These are phyloP conservation scores for Actinernus sp. DNA, from an alignment of 92 coral and sea anemone species.

Conservation along the genomic window DNA sequence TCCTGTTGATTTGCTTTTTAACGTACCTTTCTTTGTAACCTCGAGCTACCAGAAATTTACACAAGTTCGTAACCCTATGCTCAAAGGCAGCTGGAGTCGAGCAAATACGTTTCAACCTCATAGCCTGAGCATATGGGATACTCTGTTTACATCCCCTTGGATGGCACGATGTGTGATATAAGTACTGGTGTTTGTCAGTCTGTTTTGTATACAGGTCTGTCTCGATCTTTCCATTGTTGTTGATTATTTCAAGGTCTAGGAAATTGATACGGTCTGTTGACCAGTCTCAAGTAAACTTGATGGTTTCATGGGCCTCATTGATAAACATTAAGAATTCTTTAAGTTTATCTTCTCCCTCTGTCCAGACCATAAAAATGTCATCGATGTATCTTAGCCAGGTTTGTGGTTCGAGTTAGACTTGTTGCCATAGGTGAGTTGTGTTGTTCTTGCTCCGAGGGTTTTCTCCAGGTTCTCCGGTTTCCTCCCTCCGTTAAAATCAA, in stretches of 20 bases:
- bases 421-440: too few species aligned
- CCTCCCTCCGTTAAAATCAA: too few species aligned
- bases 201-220: conserved; percentile 29
- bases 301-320: conserved; percentile 16
- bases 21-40: conserved; percentile 15
- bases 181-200: conserved; percentile 40
- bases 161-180: conserved; percentile 22
- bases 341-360: conserved; percentile 28
- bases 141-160: conserved; percentile 18
- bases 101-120: conserved; percentile 24
- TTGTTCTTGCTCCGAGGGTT: too few species aligned
- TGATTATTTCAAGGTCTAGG: conserved; percentile 19
- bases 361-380: conserved; percentile 35
- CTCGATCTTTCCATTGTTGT: conserved; percentile 6
- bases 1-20: neutral
- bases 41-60: conserved; percentile 9
- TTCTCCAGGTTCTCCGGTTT: too few species aligned
- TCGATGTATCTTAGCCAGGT: conserved; percentile 30
- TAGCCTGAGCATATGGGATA: conserved; percentile 46
- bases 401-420: too few species aligned
- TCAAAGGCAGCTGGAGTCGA: conserved; percentile 1
- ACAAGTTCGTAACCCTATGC: conserved; percentile 12
- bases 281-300: conserved; percentile 28
- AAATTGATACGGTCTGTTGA: conserved; percentile 2
- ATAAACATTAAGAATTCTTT: neutral